Evolutionary conservation across 2,113 vertebrate species (phyloP).

Genomic region (Hippocampus abdominalis): DNA sequence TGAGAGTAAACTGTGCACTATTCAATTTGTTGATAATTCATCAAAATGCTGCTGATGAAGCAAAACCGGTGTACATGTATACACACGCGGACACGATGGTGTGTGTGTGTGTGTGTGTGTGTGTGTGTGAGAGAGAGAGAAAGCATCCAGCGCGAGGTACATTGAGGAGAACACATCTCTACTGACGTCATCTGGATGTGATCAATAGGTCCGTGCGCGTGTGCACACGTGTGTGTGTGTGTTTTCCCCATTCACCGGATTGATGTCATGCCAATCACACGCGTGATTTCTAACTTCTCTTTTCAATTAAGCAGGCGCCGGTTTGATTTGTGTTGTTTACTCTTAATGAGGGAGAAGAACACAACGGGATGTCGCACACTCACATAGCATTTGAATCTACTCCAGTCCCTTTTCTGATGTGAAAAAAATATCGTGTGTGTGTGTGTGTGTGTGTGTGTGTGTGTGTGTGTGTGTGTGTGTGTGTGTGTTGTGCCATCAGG

Average conservation of each 20-base stretch:
- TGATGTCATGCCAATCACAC: conserved; percentile 47
- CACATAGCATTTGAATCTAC: conserved; percentile 12
- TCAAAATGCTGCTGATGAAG: not conserved
- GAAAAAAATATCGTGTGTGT: too few relatives aligned
- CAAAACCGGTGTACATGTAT: not conserved
- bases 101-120: not conserved
- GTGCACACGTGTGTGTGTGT: not conserved
- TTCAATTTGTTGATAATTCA: not conserved
- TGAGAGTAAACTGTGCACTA: not conserved
- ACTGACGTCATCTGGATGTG: conserved; percentile 35
- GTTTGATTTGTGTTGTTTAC: conserved; percentile 29
- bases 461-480: conserved; percentile 9
- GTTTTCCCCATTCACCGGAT: not conserved
- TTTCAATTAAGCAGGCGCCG: conserved; percentile 30
- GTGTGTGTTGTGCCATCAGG: conserved; percentile 34
- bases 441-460: conserved; percentile 10
- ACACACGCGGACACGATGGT: too few relatives aligned
- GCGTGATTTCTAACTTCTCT: conserved; percentile 17
- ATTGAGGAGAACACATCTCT: conserved; percentile 47
- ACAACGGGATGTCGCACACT: conserved; percentile 17
- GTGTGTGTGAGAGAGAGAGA: conserved; percentile 2
- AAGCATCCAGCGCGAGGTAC: conserved; percentile 28
- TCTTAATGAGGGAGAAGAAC: conserved; percentile 44
- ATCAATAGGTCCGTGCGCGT: conserved; percentile 34
- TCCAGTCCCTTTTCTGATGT: not conserved